Evolutionary conservation across 2,797 vertebrate species (phyloP).

Genomic region (Antennarius maculatus): DNA sequence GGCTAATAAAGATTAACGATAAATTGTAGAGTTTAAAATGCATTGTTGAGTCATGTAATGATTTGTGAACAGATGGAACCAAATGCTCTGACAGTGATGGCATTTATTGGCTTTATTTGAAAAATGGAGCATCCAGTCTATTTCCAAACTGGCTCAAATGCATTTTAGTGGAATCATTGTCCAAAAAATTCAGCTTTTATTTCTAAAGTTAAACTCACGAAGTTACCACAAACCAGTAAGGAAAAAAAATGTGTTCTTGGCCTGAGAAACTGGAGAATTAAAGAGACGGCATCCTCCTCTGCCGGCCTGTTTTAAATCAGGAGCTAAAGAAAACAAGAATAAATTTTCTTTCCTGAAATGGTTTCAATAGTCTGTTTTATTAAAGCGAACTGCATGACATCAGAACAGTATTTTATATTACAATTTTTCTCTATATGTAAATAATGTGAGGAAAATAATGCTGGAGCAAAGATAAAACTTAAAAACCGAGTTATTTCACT

Average conservation of each 20-base stretch:
- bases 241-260: slow-evolving; percentile 38
- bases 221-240: slow-evolving; percentile 33
- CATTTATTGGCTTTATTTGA: slow-evolving; percentile 48
- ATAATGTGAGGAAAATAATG: slow-evolving; percentile 5
- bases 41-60: slow-evolving; percentile 26
- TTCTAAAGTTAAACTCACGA: slow-evolving; percentile 56
- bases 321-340: slow-evolving; percentile 29
- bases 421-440: too few relatives aligned
- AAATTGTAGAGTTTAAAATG: slow-evolving; percentile 14
- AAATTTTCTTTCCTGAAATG: slow-evolving; percentile 30
- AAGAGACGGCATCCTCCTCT: slow-evolving; percentile 43
- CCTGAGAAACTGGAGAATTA: slow-evolving; percentile 37
- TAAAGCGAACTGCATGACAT: slow-evolving; percentile 54
- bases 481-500: too few relatives aligned
- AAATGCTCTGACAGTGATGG: slow-evolving; percentile 43
- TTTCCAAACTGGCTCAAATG: slow-evolving; percentile 52
- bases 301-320: slow-evolving; percentile 34
- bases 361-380: slow-evolving; percentile 64
- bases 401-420: slow-evolving; percentile 22
- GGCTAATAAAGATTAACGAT: slow-evolving; percentile 23
- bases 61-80: slow-evolving; percentile 17
- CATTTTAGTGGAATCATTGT: slow-evolving; percentile 33
- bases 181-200: slow-evolving; percentile 57
- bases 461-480: too few relatives aligned
- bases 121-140: slow-evolving; percentile 34